Evolutionary conservation across 2,113 vertebrate species (phyloP), one percentile per base, ranked within the genome.

Genomic region (Halichoerus grypus): DNA sequence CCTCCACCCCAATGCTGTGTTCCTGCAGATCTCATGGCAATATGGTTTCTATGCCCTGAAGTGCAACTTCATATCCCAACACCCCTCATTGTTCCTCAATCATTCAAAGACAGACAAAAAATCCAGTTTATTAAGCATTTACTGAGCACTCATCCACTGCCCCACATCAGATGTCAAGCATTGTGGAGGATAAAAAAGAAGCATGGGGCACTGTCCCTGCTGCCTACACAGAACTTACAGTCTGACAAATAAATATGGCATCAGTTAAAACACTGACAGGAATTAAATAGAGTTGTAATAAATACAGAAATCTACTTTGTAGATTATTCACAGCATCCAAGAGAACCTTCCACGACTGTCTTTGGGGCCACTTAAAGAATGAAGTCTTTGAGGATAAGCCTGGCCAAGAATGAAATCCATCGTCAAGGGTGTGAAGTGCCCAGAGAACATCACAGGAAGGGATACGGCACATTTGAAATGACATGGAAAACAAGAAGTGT

Each of bases 201-300:
- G 21, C 28, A 2, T 0, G 26, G 71, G 69, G 15, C 42, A 7
- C 1, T 31, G 3, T 28, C 19, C 65, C 77, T 81, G 85, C 8
- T 42, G 36, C 28, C 55, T 72, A 77, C 22, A 7, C 8, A 79
- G 76, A 84, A 39, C 31, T n/a, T 82, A 77, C 4, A 31, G 10
- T 82, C 88, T 94, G 88, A 85, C 51, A 87, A 95, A 98, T 98
- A 97, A 97, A 95, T 97, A 96, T 0, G 19, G 49, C 53, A 72
- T 83, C 61, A 65, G 71, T 79, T 76, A 49, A 91, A 92, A 91
- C 63, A 69, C 77, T 79, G 79, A 79, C 26, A 88, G 7, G 46
- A 24, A 79, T 96, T 97, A 97, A 97, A 97, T 97, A 97, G 69
- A 33, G 16, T 77, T 92, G 24, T 53, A 95, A 97, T 97, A 97